Evolutionary conservation across 2,888 invertebrate species (phyloP).

Genomic region (Amblyjoppa proteus): DNA sequence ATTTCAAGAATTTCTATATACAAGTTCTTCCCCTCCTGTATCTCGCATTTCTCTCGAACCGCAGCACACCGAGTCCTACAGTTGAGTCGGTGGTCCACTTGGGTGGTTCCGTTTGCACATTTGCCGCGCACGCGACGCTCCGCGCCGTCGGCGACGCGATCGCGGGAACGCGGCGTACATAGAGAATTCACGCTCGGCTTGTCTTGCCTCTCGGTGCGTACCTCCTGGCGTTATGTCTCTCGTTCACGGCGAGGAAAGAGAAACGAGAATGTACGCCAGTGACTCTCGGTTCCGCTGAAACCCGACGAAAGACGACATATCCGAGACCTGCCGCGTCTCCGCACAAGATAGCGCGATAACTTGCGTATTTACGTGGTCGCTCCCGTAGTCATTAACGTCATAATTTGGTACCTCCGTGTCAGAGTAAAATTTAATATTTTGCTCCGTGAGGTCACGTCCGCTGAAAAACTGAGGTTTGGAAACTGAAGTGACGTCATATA

Average conservation of each 20-base stretch:
- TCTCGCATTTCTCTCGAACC: constrained; percentile 39
- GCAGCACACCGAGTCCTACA: constrained; percentile 18
- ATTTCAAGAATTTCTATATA: constrained; percentile 33
- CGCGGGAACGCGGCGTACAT: constrained; percentile 19
- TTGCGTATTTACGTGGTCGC: too few species aligned
- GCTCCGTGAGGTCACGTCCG: too few species aligned
- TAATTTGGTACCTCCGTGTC: too few species aligned
- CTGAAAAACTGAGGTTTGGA: too few species aligned
- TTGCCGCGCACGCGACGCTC: constrained; percentile 59
- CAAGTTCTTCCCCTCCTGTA: constrained; percentile 37
- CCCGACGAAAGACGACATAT: not conserved
- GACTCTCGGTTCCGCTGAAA: constrained; percentile 16
- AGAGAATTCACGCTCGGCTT: constrained; percentile 55
- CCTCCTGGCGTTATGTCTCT: not conserved
- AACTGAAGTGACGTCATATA: too few species aligned
- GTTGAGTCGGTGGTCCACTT: constrained; percentile 64
- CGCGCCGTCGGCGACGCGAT: constrained; percentile 47
- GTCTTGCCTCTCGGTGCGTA: constrained; percentile 21
- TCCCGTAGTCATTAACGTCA: too few species aligned
- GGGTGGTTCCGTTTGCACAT: constrained; percentile 65
- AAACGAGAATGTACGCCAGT: not conserved
- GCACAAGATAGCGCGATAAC: not conserved
- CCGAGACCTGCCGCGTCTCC: not conserved
- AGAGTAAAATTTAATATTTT: too few species aligned
- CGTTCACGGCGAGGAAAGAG: constrained; percentile 6